phyloP scores from a whole-genome alignment of 2,797 vertebrate genomes.

The Enteromius trimaculatus region DNA sequence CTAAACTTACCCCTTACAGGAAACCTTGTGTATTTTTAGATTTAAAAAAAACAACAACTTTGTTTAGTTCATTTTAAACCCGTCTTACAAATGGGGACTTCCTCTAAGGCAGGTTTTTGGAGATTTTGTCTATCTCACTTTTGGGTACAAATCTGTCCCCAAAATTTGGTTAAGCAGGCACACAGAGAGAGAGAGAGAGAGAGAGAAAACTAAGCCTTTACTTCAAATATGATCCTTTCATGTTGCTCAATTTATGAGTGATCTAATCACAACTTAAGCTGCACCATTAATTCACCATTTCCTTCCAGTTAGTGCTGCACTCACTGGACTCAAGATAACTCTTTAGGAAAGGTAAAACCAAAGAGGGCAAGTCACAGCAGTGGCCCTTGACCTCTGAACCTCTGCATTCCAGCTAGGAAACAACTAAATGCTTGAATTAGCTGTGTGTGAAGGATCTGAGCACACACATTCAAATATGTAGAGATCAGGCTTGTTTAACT shows the following conservation, averaged over 20 bases:
- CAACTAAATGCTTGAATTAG: slow-evolving; percentile 32
- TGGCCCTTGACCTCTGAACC: slow-evolving; percentile 49
- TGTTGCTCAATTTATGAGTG: background rate
- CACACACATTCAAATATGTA: background rate
- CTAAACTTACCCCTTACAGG: no score
- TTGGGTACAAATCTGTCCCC: no score
- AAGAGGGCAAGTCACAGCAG: slow-evolving; percentile 30
- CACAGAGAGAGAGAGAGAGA: background rate
- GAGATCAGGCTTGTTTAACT: slow-evolving; percentile 33
- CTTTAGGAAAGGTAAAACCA: background rate
- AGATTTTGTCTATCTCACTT: no score
- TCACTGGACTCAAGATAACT: background rate
- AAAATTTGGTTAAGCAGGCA: no score
- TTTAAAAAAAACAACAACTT: no score
- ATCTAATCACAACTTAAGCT: background rate
- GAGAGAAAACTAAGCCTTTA: background rate
- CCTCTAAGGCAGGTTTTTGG: no score
- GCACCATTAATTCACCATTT: background rate
- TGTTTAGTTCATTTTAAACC: no score
- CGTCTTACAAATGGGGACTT: no score
- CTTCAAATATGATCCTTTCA: background rate
- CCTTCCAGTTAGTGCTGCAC: background rate
- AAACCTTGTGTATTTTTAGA: no score
- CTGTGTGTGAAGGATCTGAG: slow-evolving; percentile 21
- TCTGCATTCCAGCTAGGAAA: slow-evolving; percentile 51